A percentile compares a stretch with the other conserved stretches of the same genome.
Conservation (phyloP, 2,888 invertebrate species). For the Oscheius myriophilus region DNA sequence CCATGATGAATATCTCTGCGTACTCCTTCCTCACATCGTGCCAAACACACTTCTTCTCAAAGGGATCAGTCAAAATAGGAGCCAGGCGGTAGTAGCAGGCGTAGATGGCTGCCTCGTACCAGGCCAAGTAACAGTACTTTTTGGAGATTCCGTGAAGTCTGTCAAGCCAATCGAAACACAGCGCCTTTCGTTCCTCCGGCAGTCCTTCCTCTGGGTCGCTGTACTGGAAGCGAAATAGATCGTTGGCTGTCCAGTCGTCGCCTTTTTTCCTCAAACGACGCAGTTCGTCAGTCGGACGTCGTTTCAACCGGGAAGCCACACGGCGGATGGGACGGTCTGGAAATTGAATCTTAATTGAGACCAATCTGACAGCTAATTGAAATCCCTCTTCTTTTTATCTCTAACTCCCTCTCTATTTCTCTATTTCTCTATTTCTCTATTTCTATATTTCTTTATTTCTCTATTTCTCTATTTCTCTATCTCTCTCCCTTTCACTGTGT, state of each 20-base stretch:
- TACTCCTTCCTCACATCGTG: constrained; percentile 56
- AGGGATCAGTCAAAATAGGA: constrained; percentile 43
- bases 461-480: too few species aligned
- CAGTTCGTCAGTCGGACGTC: constrained; percentile 58
- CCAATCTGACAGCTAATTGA: neutral
- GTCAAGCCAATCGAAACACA: constrained; percentile 58
- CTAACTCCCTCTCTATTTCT: too few species aligned
- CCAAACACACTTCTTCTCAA: constrained; percentile 52
- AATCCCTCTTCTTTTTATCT: neutral
- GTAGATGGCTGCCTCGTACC: constrained; percentile 60
- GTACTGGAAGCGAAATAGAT: constrained; percentile 47
- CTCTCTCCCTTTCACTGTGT: too few species aligned
- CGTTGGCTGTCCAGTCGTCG: constrained; percentile 37
- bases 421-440: too few species aligned
- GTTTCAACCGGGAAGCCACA: constrained; percentile 48
- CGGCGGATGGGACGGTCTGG: constrained; percentile 55
- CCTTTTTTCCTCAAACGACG: constrained; percentile 52
- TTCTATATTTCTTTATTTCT: too few species aligned
- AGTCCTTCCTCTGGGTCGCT: constrained; percentile 59
- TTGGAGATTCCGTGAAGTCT: constrained; percentile 53
- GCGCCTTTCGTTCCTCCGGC: constrained; percentile 50
- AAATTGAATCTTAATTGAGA: constrained; percentile 4
- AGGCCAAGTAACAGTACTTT: constrained; percentile 60
- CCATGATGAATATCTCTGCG: constrained; percentile 61
- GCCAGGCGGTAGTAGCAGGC: constrained; percentile 62